A percentile compares a stretch with the other conserved stretches of the same genome.
phyloP scores from a whole-genome alignment of 2,888 invertebrate species.

The Elmis aenea region DNA sequence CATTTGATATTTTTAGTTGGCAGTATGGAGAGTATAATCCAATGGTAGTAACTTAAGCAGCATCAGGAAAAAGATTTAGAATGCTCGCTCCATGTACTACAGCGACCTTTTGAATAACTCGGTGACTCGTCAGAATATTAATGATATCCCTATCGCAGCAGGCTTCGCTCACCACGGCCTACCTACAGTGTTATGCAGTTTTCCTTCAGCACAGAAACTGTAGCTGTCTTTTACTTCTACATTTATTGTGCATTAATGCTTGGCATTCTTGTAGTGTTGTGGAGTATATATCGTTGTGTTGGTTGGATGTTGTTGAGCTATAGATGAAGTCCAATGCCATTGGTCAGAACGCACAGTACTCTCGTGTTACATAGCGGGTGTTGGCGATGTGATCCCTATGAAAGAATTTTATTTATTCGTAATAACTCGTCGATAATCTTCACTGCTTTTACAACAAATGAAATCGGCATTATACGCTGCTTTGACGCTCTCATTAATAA shows the following conservation, averaged over 20 bases:
- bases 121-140: conserved; percentile 41
- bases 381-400: conserved; percentile 33
- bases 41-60: too few species aligned
- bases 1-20: too few species aligned
- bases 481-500: too few species aligned
- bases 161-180: conserved; percentile 36
- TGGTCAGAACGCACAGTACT: conserved; percentile 30
- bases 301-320: too few species aligned
- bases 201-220: conserved; percentile 24
- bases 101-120: conserved; percentile 35
- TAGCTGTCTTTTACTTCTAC: too few species aligned
- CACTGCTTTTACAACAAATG: too few species aligned
- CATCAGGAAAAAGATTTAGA: too few species aligned
- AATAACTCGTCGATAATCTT: conserved; percentile 32
- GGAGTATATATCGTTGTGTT: too few species aligned
- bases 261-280: too few species aligned
- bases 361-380: conserved; percentile 34
- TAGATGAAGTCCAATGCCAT: conserved; percentile 26
- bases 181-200: conserved; percentile 32
- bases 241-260: too few species aligned
- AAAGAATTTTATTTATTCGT: conserved; percentile 34
- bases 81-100: conserved; percentile 21
- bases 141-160: conserved; percentile 36
- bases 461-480: too few species aligned
- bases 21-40: too few species aligned